Percentiles rank a stretch among this genome's conserved stretches.
Evolutionary conservation across 2,888 invertebrate genomes (phyloP).

Genomic region (Copidosoma aretas): DNA sequence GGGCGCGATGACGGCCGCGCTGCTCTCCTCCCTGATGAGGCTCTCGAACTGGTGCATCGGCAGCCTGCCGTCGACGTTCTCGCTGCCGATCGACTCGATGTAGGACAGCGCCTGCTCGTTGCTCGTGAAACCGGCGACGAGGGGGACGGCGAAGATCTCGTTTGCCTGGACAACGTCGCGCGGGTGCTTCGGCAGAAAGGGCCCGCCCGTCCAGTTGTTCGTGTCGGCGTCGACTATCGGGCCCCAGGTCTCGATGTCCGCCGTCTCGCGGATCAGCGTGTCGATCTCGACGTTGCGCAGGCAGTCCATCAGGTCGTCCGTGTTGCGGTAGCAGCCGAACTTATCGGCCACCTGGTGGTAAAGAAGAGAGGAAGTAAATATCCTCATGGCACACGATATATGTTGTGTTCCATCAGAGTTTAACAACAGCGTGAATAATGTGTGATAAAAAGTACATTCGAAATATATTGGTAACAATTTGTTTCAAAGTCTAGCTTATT

Average conservation of each 20-base stretch:
- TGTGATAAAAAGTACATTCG: too few species aligned
- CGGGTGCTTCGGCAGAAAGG: constrained; percentile 74
- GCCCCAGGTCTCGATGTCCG: constrained; percentile 73
- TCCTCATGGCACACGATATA: too few species aligned
- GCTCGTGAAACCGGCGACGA: constrained; percentile 79
- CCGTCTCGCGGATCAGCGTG: constrained; percentile 67
- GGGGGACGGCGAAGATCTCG: constrained; percentile 71
- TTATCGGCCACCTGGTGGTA: constrained; percentile 65
- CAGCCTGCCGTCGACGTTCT: constrained; percentile 69
- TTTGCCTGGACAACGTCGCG: constrained; percentile 69
- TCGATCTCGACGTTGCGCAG: constrained; percentile 70
- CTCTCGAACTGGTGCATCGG: constrained; percentile 69
- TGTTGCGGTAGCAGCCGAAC: constrained; percentile 74
- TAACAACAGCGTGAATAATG: too few species aligned
- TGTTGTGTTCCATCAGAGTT: too few species aligned
- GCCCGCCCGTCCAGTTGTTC: constrained; percentile 69
- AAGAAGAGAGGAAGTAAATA: neutral
- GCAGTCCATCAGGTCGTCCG: constrained; percentile 73
- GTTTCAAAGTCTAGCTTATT: too few species aligned
- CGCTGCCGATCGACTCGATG: constrained; percentile 66
- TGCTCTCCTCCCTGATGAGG: constrained; percentile 67
- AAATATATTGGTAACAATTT: too few species aligned
- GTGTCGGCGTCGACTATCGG: constrained; percentile 78
- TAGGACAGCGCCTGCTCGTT: constrained; percentile 79
- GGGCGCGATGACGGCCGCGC: constrained; percentile 44